A percentile compares a stretch with the other conserved stretches of the same genome.
These are phyloP conservation scores for Heliocidaris tuberculata DNA, from an alignment of 35 echinoderm and acorn worm species.

Conservation along the genomic window DNA sequence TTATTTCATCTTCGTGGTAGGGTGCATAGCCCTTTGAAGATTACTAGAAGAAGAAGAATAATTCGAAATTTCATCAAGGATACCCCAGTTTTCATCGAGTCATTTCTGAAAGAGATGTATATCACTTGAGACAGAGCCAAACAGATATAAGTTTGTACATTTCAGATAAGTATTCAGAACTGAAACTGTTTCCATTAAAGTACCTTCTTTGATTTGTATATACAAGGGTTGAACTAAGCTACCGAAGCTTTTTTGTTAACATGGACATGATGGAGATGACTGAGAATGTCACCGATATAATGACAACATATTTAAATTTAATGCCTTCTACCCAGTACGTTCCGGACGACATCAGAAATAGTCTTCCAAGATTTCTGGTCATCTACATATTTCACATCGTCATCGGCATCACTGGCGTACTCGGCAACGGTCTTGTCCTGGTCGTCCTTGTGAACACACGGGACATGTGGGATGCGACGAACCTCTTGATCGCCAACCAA, in stretches of 20 bases:
- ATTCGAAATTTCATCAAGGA: too few species aligned
- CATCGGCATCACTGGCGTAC: not conserved
- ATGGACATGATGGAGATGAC: not conserved
- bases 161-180: too few species aligned
- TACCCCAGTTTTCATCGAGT: too few species aligned
- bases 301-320: not conserved
- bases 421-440: not conserved
- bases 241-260: not conserved
- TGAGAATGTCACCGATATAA: not conserved
- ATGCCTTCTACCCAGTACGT: not conserved
- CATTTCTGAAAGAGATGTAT: too few species aligned
- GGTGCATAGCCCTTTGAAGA: too few species aligned
- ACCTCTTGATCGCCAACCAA: not conserved
- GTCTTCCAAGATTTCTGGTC: not conserved
- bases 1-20: too few species aligned
- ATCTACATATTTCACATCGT: not conserved
- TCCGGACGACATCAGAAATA: not conserved
- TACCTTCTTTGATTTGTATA: not conserved
- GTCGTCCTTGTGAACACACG: not conserved
- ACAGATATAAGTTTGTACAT: too few species aligned
- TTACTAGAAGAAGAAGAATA: too few species aligned
- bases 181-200: too few species aligned
- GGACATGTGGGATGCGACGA: not conserved
- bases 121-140: too few species aligned
- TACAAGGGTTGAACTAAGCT: not conserved